phyloP scores from a whole-genome alignment of 1,140 invertebrate genomes.

The Drosophila parabipectinata region DNA sequence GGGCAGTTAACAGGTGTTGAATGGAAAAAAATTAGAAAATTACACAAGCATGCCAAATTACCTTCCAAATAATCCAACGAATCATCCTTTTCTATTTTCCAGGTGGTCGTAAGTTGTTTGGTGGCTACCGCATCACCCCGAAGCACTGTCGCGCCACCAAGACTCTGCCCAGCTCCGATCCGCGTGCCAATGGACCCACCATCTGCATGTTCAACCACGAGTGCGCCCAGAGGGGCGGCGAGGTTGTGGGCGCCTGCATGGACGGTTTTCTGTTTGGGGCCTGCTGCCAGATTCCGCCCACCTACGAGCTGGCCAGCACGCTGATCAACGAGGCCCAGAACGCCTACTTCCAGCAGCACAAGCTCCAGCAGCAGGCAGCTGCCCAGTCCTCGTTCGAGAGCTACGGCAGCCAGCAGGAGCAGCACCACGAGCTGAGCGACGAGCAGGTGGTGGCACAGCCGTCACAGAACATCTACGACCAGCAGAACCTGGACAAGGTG shows the following conservation, averaged over 20 bases:
- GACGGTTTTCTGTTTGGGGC: slow-evolving; percentile 94
- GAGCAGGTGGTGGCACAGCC: slow-evolving; percentile 37
- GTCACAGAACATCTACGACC: slow-evolving; percentile 42
- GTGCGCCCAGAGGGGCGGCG: slow-evolving; percentile 91
- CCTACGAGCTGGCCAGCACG: slow-evolving; percentile 74
- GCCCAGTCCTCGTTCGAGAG: slow-evolving; percentile 59
- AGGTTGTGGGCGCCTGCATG: slow-evolving; percentile 94
- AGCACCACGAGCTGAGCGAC: slow-evolving; percentile 52
- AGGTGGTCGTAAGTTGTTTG: slow-evolving; percentile 91
- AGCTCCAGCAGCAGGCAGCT: slow-evolving; percentile 61
- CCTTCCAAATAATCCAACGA: not conserved
- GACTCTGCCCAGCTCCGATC: slow-evolving; percentile 85
- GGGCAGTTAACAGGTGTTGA: not conserved
- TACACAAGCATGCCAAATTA: too few species aligned
- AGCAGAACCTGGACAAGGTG: slow-evolving; percentile 70
- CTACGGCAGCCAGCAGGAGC: slow-evolving; percentile 45
- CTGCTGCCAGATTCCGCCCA: slow-evolving; percentile 90
- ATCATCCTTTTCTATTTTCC: slow-evolving; percentile 61
- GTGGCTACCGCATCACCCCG: slow-evolving; percentile 93
- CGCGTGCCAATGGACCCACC: slow-evolving; percentile 87
- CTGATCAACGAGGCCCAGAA: slow-evolving; percentile 81
- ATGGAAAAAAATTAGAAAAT: not conserved
- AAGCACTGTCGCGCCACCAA: slow-evolving; percentile 88
- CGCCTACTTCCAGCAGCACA: slow-evolving; percentile 75
- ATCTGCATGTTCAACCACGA: slow-evolving; percentile 98